Evolutionary conservation across 2,888 invertebrate genomes (phyloP).

Genomic region (Standfussiana lucernea): DNA sequence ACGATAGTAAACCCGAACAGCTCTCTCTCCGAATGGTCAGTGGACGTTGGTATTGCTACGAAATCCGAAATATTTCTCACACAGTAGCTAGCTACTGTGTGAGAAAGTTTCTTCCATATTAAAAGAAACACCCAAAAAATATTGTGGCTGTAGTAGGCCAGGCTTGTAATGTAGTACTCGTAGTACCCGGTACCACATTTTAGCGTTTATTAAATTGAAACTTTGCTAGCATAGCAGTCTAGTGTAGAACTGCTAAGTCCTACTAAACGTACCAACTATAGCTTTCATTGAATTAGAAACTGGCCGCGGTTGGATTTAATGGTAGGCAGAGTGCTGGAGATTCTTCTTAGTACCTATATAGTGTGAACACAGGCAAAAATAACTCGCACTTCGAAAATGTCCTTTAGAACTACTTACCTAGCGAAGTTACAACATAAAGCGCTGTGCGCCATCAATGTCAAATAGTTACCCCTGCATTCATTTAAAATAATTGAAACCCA

Average conservation of each 20-base stretch:
- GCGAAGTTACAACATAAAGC: background rate
- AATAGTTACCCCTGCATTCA: background rate
- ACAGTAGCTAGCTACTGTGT: conserved; percentile 68
- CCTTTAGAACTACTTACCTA: background rate
- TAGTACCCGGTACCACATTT: background rate
- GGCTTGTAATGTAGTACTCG: background rate
- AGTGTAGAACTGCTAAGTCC: background rate
- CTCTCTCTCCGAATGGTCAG: background rate
- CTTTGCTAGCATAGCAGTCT: background rate
- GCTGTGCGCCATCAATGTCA: background rate
- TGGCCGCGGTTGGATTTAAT: background rate
- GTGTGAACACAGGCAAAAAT: background rate
- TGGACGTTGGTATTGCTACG: conserved; percentile 70
- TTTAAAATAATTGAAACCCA: conserved; percentile 6
- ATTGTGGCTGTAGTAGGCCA: too few relatives aligned
- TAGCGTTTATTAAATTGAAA: background rate
- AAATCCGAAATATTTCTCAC: conserved; percentile 78
- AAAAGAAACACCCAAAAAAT: conserved; percentile 63
- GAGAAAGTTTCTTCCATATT: conserved; percentile 76
- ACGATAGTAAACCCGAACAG: background rate
- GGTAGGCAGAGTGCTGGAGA: background rate
- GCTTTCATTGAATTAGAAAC: background rate
- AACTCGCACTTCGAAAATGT: background rate
- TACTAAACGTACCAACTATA: background rate
- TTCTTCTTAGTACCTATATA: background rate